Percentiles rank a stretch among this genome's conserved stretches.
These are phyloP conservation scores for Oscarella lobularis DNA, from an alignment of 37 sponge, comb jelly and placozoan species.

Conservation along the genomic window DNA sequence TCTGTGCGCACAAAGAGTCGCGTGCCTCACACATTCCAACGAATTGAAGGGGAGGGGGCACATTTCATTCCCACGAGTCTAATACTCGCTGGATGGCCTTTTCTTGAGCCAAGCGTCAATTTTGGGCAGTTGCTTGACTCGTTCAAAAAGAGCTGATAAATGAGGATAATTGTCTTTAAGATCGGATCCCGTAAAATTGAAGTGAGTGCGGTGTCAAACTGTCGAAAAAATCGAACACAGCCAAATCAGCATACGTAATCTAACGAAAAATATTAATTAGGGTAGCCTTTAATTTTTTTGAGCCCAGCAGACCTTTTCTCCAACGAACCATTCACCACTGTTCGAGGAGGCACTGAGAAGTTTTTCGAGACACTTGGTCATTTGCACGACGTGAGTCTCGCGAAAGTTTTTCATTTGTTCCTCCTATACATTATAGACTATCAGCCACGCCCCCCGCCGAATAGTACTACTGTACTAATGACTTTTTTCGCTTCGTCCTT, in stretches of 20 bases:
- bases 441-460: no score
- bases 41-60: no score
- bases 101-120: not conserved
- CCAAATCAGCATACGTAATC: constrained; percentile 11
- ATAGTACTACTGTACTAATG: no score
- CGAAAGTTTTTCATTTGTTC: not conserved
- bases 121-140: not conserved
- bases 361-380: not conserved
- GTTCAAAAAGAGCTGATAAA: not conserved
- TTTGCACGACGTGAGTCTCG: not conserved
- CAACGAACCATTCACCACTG: not conserved
- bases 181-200: not conserved
- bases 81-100: no score
- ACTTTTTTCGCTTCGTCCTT: not conserved
- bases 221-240: not conserved
- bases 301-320: not conserved
- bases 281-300: no score
- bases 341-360: not conserved
- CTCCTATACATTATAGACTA: no score
- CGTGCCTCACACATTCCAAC: no score
- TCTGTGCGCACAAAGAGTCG: no score
- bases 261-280: not conserved
- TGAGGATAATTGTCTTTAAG: not conserved
- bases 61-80: no score
- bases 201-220: not conserved